Conservation (phyloP, 2,797 vertebrate genomes). For the Sarcophilus harrisii region DNA sequence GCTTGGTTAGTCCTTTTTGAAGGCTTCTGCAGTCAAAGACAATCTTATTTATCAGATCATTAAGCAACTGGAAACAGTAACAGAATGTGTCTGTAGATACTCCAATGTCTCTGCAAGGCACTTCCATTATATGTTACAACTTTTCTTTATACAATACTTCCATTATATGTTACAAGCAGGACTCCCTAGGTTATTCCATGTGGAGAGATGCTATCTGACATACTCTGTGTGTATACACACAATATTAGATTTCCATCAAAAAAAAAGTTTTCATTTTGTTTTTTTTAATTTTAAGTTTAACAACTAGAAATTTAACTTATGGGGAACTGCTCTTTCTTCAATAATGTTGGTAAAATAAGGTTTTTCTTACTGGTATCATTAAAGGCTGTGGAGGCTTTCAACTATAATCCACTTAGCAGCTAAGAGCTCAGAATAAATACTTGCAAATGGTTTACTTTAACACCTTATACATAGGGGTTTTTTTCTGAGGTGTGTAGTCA, state of each 20-base stretch:
- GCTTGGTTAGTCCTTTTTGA: neutral
- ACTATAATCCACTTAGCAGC: neutral
- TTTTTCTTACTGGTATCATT: neutral
- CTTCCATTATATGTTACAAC: neutral
- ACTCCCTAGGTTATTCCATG: neutral
- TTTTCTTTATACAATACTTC: neutral
- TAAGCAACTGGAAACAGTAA: neutral
- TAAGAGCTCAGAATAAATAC: constrained; percentile 1
- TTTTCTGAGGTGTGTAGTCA: neutral
- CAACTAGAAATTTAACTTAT: neutral
- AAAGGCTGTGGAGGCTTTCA: neutral
- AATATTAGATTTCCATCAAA: neutral
- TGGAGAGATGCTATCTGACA: neutral
- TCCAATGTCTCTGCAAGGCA: neutral
- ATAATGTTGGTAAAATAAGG: neutral
- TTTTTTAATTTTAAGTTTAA: neutral
- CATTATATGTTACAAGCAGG: neutral
- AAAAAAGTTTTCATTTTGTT: neutral
- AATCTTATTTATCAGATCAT: neutral
- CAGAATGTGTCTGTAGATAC: neutral
- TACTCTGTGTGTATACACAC: neutral
- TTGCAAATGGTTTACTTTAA: neutral
- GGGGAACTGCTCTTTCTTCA: neutral
- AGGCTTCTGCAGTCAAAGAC: neutral
- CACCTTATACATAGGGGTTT: neutral